These are phyloP conservation scores for Acanthococcus lagerstroemiae DNA, from an alignment of 2,888 invertebrate genomes.

Conservation along the genomic window DNA sequence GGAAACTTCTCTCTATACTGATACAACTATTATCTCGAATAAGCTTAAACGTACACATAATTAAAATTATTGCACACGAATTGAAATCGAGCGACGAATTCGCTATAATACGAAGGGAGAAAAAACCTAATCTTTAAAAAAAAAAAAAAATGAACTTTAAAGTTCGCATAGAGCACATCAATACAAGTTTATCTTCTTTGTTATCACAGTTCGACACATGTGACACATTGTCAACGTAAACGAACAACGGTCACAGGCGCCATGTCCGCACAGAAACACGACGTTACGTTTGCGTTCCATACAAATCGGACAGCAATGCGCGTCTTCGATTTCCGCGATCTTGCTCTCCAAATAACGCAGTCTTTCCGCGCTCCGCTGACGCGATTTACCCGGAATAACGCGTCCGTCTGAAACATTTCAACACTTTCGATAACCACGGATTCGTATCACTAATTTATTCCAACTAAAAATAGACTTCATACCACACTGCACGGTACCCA, in stretches of 20 bases:
- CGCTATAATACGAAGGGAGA: background rate
- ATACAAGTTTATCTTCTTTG: conserved; percentile 59
- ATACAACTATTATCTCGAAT: too few relatives aligned
- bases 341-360: conserved; percentile 61
- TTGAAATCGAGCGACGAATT: background rate
- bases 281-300: conserved; percentile 74
- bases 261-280: conserved; percentile 80
- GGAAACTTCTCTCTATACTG: too few relatives aligned
- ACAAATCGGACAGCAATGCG: conserved; percentile 74
- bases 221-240: conserved; percentile 72
- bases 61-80: too few relatives aligned
- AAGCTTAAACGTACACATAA: too few relatives aligned
- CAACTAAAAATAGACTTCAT: too few relatives aligned
- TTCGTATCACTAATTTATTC: too few relatives aligned
- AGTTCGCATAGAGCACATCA: too few relatives aligned
- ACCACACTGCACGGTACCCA: too few relatives aligned
- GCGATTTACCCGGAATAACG: conserved; percentile 40
- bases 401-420: conserved; percentile 40
- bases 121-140: background rate
- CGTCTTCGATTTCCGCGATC: conserved; percentile 77
- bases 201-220: conserved; percentile 71
- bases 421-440: too few relatives aligned
- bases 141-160: background rate
- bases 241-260: conserved; percentile 71
- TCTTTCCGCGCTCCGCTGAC: conserved; percentile 56